Base-by-base conservation (phyloP, 2,888 invertebrate species). In the Linyphia triangularis region DNA sequence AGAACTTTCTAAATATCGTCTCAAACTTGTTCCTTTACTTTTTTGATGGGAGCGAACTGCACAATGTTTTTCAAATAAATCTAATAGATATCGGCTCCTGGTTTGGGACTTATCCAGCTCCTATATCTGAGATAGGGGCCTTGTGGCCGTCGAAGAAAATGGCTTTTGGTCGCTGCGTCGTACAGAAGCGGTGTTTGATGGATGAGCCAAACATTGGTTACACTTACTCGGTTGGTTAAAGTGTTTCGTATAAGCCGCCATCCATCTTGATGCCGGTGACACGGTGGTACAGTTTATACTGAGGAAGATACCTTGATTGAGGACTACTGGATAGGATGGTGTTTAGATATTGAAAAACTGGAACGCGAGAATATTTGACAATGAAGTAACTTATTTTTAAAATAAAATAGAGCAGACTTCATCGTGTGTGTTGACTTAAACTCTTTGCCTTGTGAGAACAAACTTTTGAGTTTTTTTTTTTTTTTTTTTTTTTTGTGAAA, bases 191-290 rank as follows among this genome's bases (percentile, higher is more conserved):
- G 61, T 37, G 61, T 26, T 72, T 82, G 72, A 82, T 82, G 63
- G 43, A 72, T 82, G 82, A 72, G 63, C 26, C 26, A 72, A 63
- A 72, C 72, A 40, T 81, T 37, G 70, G 51, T 70, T 82, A 72
- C 61, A 70, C 26, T n/a, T 7, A 26, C 61, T 28, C 72, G 72
- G 72, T 51, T 82, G 63, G 37, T 82, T 72, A 72, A 82, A 72
- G 61, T 61, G 61, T 82, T 82, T 82, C 37, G 22, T 43, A 28
- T 72, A 22, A 40, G 30, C 24, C 7, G 59, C 13, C 72, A 72
- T 82, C 82, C 57, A 72, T 72, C 72, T 59, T 72, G 26, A 30
- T 28, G n/a, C 16, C 5, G 51, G 1, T 51, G 7, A 16, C 51
- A 51, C 51, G 13, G 16, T 51, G 51, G 16, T 51, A 7, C 51